These are phyloP conservation scores for Macaria notata DNA, from an alignment of 2,888 invertebrate genomes.

Conservation along the genomic window DNA sequence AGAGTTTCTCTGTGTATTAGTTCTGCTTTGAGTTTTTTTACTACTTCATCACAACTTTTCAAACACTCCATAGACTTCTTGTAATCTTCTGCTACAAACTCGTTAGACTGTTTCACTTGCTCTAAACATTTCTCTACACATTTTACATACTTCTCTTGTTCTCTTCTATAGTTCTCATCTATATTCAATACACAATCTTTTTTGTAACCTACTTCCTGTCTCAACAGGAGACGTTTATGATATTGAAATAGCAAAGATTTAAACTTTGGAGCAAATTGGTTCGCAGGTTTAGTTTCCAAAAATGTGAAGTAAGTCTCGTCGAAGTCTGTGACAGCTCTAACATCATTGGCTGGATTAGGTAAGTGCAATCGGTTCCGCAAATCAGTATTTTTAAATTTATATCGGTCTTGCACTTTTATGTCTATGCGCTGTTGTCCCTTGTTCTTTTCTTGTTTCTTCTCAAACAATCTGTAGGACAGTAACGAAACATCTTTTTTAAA, in stretches of 20 bases:
- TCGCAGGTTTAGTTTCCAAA: conserved; percentile 46
- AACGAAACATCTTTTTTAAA: conserved; percentile 50
- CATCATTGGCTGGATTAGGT: conserved; percentile 44
- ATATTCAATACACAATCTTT: conserved; percentile 77
- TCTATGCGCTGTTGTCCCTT: conserved; percentile 42
- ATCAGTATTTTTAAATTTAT: conserved; percentile 54
- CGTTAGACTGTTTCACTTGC: conserved; percentile 82
- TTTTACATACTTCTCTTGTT: conserved; percentile 72
- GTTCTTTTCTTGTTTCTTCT: conserved; percentile 46
- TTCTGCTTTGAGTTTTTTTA: conserved; percentile 63
- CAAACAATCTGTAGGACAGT: conserved; percentile 53
- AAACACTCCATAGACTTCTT: conserved; percentile 81
- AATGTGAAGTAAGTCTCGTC: conserved; percentile 54
- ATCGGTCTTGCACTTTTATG: conserved; percentile 48
- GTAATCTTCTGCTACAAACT: conserved; percentile 84
- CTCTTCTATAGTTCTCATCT: conserved; percentile 78
- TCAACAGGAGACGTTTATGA: conserved; percentile 47
- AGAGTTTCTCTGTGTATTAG: conserved; percentile 66
- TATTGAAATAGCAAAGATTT: conserved; percentile 53
- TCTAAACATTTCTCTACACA: conserved; percentile 70
- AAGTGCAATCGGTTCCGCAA: conserved; percentile 48
- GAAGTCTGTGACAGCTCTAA: conserved; percentile 48
- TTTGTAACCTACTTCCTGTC: conserved; percentile 63
- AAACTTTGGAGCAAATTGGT: conserved; percentile 44
- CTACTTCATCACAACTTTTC: conserved; percentile 72